phyloP scores from a whole-genome alignment of 23 tunicate species.

The Oikopleura dioica region DNA sequence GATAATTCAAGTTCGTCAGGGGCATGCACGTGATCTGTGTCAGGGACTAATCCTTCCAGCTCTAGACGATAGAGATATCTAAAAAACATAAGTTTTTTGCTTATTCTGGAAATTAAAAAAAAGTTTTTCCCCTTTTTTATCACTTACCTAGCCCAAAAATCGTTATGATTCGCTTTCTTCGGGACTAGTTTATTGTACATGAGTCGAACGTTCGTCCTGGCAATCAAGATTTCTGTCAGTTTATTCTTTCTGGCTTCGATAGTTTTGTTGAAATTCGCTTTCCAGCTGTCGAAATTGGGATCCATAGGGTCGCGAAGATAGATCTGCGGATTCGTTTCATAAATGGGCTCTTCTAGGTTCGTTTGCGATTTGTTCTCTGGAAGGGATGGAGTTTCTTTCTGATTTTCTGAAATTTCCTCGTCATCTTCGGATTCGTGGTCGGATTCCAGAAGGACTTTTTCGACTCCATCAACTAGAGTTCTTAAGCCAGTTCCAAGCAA shows the following conservation, averaged over 20 bases:
- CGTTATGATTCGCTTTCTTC: not conserved
- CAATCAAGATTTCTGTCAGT: not conserved
- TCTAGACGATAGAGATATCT: not conserved
- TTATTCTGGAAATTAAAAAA: too few relatives aligned
- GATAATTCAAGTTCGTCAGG: not conserved
- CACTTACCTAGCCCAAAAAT: slow-evolving; percentile 2
- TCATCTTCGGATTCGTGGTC: not conserved
- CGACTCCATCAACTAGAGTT: not conserved
- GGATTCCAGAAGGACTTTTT: not conserved
- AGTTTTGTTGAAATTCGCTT: not conserved
- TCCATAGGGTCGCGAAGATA: not conserved
- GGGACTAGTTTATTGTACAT: not conserved
- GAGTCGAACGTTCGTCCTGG: slow-evolving; percentile 2
- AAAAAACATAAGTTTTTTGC: too few relatives aligned
- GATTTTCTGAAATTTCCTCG: not conserved
- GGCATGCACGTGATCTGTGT: not conserved
- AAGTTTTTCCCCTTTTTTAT: too few relatives aligned
- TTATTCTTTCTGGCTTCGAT: not conserved
- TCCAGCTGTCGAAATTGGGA: not conserved
- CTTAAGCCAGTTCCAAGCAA: not conserved
- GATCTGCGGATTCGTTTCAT: not conserved
- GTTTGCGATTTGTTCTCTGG: not conserved
- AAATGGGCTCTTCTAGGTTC: not conserved
- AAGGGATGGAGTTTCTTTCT: too few relatives aligned
- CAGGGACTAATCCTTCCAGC: not conserved